Conservation (phyloP, 2,113 vertebrate genomes). For the Bos javanicus region DNA sequence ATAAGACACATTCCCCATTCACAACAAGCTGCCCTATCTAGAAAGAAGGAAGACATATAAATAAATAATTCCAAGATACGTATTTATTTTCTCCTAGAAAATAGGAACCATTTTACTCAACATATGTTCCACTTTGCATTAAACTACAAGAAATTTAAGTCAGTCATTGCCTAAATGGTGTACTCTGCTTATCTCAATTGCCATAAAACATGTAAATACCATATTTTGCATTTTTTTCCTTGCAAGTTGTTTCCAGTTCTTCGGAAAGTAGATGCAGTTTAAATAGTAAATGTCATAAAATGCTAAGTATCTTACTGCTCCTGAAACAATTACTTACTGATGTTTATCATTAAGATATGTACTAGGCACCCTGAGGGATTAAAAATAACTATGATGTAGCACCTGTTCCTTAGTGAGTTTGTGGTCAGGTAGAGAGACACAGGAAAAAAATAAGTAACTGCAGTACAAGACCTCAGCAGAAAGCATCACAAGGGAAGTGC, state of each 20-base stretch:
- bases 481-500: background rate
- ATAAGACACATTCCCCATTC: background rate
- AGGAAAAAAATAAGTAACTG: background rate
- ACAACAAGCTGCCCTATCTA: background rate
- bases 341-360: background rate
- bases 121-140: background rate
- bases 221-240: background rate
- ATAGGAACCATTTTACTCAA: background rate
- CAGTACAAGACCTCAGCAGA: background rate
- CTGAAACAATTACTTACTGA: background rate
- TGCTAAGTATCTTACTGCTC: background rate
- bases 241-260: background rate
- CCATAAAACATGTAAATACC: background rate
- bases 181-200: background rate
- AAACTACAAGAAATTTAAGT: background rate
- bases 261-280: background rate
- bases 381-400: background rate
- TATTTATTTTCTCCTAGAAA: slow-evolving; percentile 26
- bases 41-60: background rate
- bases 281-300: background rate
- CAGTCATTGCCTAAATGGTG: background rate
- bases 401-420: background rate
- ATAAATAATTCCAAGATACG: background rate
- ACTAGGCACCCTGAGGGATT: background rate
- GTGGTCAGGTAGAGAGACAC: background rate